Conservation (phyloP, 2,888 invertebrate species). For the Aleiodes alternator region DNA sequence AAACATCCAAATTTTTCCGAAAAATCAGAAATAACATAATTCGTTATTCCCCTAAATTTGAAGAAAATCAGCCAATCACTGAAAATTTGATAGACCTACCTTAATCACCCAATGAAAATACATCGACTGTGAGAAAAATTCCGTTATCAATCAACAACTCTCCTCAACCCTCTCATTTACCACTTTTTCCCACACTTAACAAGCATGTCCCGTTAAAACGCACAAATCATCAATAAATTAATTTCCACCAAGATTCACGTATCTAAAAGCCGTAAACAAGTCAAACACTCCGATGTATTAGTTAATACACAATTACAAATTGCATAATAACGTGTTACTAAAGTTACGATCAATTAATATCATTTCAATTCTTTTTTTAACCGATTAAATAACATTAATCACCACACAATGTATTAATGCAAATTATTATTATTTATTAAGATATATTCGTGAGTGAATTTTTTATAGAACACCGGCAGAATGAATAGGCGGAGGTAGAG, state of each 20-base stretch:
- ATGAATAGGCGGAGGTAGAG: background rate
- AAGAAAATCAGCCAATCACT: too few relatives aligned
- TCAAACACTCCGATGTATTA: slow-evolving; percentile 59
- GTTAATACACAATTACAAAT: slow-evolving; percentile 65
- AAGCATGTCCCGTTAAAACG: slow-evolving; percentile 18
- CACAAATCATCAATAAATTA: slow-evolving; percentile 69
- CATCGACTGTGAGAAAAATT: slow-evolving; percentile 36
- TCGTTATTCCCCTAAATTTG: too few relatives aligned
- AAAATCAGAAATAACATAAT: too few relatives aligned
- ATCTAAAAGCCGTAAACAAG: slow-evolving; percentile 72
- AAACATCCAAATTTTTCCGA: too few relatives aligned
- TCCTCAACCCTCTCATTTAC: background rate
- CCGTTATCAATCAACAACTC: background rate
- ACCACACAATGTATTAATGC: slow-evolving; percentile 16
- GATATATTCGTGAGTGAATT: too few relatives aligned
- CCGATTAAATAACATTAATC: slow-evolving; percentile 2
- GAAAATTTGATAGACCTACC: too few relatives aligned
- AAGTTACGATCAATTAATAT: slow-evolving; percentile 69
- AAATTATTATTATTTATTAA: background rate
- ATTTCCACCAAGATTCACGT: slow-evolving; percentile 72
- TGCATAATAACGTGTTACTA: slow-evolving; percentile 74
- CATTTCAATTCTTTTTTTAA: slow-evolving; percentile 5
- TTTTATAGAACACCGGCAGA: too few relatives aligned
- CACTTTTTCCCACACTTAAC: background rate
- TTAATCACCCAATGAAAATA: background rate